Percentiles rank a stretch among this genome's conserved stretches.
Conservation (phyloP, 2,888 invertebrate genomes). For the Eulithis testata region DNA sequence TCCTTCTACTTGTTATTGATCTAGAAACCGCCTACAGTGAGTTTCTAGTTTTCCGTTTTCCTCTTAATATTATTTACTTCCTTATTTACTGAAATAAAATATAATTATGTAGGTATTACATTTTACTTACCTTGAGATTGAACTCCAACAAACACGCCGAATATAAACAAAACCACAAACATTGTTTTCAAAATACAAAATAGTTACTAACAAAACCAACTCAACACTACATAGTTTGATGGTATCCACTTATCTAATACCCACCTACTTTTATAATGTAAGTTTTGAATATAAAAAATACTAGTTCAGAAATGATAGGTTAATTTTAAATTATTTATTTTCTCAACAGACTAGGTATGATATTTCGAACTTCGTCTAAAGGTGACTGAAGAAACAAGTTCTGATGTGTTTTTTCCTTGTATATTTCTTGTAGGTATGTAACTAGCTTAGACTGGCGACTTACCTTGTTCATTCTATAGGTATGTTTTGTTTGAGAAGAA, state of each 20-base stretch:
- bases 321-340: background rate
- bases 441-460: background rate
- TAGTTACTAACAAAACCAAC: background rate
- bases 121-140: background rate
- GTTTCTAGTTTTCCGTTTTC: no score
- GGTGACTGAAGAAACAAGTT: background rate
- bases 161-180: background rate
- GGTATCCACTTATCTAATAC: no score
- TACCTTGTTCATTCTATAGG: background rate
- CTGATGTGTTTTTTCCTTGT: background rate
- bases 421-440: background rate
- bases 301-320: background rate
- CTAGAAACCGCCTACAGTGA: no score
- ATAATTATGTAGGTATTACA: no score
- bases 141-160: no score
- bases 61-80: no score
- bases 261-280: no score
- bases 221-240: background rate
- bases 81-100: no score
- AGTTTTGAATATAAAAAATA: background rate
- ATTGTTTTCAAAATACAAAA: background rate
- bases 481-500: no score
- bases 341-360: background rate
- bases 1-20: no score
- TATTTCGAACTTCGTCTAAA: background rate